phyloP scores from a whole-genome alignment of 2,888 invertebrate genomes.

The Papilio protenor region DNA sequence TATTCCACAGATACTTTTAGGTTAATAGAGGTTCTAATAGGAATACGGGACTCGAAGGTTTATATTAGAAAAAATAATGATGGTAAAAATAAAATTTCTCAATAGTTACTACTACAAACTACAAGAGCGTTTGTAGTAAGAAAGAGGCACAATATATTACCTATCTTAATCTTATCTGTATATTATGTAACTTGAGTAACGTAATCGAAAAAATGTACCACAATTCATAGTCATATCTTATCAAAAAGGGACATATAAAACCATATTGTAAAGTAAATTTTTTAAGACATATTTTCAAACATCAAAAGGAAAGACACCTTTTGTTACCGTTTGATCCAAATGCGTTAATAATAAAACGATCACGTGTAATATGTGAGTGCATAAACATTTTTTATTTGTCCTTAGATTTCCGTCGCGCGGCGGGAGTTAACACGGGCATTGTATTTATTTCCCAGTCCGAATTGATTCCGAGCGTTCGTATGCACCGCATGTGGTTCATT shows the following conservation, averaged over 20 bases:
- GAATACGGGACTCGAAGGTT: not conserved
- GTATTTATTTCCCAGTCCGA: conserved; percentile 67
- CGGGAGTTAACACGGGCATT: conserved; percentile 71
- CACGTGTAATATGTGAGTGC: conserved; percentile 51
- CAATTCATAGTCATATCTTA: not conserved
- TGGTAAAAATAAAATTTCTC: not conserved
- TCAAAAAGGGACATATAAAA: not conserved
- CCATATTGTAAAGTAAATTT: not conserved
- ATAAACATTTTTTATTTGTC: conserved; percentile 62
- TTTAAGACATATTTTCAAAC: not conserved
- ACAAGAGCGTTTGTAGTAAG: not conserved
- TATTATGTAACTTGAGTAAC: not conserved
- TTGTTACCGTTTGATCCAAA: conserved; percentile 47
- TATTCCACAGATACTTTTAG: conserved; percentile 14
- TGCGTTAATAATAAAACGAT: conserved; percentile 44
- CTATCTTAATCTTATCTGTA: not conserved
- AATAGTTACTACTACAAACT: not conserved
- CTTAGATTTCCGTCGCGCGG: conserved; percentile 67
- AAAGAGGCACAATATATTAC: not conserved
- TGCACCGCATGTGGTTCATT: conserved; percentile 76
- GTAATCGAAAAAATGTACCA: not conserved
- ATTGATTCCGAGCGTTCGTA: conserved; percentile 64
- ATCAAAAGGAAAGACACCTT: conserved; percentile 44
- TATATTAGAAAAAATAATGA: not conserved
- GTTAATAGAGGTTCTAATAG: not conserved